Evolutionary conservation across 2,888 invertebrate species (phyloP).

Genomic region (Mythimna lalbum): DNA sequence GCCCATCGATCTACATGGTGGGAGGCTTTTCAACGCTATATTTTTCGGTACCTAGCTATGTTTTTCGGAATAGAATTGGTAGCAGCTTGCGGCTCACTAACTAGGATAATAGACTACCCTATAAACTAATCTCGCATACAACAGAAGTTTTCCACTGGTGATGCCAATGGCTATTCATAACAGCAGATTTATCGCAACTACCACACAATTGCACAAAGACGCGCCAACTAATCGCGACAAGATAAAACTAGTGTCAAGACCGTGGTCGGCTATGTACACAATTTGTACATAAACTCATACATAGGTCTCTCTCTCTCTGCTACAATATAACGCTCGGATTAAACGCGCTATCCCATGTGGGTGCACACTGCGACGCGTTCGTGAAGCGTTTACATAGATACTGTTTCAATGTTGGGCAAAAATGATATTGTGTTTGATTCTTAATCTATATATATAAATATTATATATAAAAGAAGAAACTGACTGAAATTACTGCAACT

Average conservation of each 20-base stretch:
- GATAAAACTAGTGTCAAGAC: conserved; percentile 36
- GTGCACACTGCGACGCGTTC: neutral
- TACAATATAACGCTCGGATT: conserved; percentile 58
- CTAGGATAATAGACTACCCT: no score
- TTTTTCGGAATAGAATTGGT: no score
- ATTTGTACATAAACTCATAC: conserved; percentile 32
- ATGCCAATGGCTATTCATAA: neutral
- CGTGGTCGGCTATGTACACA: conserved; percentile 28
- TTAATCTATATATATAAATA: neutral
- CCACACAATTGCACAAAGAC: conserved; percentile 30
- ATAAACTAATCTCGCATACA: neutral
- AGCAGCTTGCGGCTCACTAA: no score
- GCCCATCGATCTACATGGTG: no score
- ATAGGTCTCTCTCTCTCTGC: conserved; percentile 26
- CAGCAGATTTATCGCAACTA: neutral
- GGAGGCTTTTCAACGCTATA: no score
- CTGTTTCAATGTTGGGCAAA: neutral
- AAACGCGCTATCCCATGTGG: conserved; percentile 9
- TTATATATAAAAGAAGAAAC: no score
- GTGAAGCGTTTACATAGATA: neutral
- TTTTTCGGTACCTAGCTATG: no score
- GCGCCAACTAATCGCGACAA: conserved; percentile 32
- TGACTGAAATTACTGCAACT: no score
- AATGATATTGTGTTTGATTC: neutral
- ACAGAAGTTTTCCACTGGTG: neutral